Conservation (phyloP, 2,797 vertebrate genomes). For the Melanogrammus aeglefinus region DNA sequence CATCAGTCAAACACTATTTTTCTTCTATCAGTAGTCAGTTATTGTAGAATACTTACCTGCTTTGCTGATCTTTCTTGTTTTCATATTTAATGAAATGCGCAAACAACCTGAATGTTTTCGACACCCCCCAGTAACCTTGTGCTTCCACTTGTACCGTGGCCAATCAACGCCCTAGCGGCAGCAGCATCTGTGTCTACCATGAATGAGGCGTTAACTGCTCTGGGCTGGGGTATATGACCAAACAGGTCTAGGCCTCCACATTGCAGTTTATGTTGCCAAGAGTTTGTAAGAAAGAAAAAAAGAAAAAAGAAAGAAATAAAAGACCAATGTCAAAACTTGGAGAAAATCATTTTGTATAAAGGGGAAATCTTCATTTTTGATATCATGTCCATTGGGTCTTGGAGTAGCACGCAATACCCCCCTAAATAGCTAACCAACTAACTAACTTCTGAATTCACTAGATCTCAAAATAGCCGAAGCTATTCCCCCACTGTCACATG, state of each 20-base stretch:
- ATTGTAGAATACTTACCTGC: slow-evolving; percentile 28
- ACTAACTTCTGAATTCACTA: not conserved
- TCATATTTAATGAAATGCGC: slow-evolving; percentile 54
- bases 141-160: slow-evolving; percentile 59
- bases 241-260: not conserved
- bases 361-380: not conserved
- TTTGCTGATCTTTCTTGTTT: not conserved
- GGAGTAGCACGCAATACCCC: not conserved
- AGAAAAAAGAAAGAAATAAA: not conserved
- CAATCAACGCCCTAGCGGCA: slow-evolving; percentile 21
- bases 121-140: slow-evolving; percentile 62
- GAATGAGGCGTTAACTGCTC: not conserved
- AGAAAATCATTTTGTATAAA: not conserved
- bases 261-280: not conserved
- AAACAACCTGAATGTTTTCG: slow-evolving; percentile 52
- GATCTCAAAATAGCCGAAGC: not conserved
- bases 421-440: not conserved
- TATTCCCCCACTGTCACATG: not conserved
- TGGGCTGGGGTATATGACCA: not conserved
- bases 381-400: not conserved
- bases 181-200: not conserved
- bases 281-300: not conserved
- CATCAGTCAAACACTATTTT: slow-evolving; percentile 49
- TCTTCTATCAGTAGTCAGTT: slow-evolving; percentile 61
- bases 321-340: not conserved